Evolutionary conservation across 1,140 invertebrate genomes (phyloP), one percentile per base, ranked within the genome.

Genomic region (Carposina sasakii): DNA sequence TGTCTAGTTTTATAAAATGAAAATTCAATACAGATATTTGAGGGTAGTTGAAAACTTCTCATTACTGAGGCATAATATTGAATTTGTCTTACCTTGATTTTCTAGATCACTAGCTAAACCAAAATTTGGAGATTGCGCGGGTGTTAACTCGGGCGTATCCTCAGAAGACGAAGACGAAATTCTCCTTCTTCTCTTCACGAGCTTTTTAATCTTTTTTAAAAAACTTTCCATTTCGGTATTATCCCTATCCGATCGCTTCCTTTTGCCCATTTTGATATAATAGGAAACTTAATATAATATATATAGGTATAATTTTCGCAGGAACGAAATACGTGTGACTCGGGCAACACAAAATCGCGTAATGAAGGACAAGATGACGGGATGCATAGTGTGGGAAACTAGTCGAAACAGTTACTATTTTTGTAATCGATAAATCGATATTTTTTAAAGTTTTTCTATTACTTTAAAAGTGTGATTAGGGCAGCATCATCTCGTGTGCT

Each of bases 341-440:
- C 33, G 33, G 33, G 15, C 15, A 34, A 34, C 33, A 40, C 37
- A 40, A 20, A 40, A 21, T 40, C 13, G 9, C 6, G 37, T 20
- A 22, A 19, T 40, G 37, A 21, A 6, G 24, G 12, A 6, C 24
- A 28, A 28, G 12, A 28, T 28, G 24, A 12, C 24, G 24, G 6
- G 24, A 12, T 28, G 6, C 6, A 28, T 28, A 12, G 24, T 12
- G 24, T 28, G 24, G 24, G 24, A 28, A 28, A 12, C 24, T 5
- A 28, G 24, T 28, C 24, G 24, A 12, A 28, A 6, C 24, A 6
- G 12, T 12, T 5, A 28, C 24, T 6, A 6, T 6, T 6, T 6
- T 28, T 28, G 6, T 6, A 28, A 28, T 6, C 6, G 12, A 28
- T 28, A 28, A 12, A 6, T 28, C 12, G 12, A 28, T 6, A 28